These are phyloP conservation scores for Anneissia japonica DNA, from an alignment of 35 echinoderm and acorn worm genomes.

Conservation along the genomic window DNA sequence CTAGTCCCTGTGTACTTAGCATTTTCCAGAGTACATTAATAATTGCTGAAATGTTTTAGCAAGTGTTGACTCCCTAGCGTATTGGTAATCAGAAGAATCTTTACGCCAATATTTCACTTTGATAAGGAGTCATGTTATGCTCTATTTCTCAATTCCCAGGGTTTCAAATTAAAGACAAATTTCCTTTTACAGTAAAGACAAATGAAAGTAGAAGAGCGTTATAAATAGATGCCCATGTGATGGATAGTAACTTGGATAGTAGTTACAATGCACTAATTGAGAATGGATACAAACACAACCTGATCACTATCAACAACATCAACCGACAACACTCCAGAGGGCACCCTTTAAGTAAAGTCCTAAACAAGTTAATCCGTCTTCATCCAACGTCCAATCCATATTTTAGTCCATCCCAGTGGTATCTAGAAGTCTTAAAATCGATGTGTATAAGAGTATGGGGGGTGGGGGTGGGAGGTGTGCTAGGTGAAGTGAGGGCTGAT, in stretches of 20 bases:
- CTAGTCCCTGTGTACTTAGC: background rate
- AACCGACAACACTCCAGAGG: background rate
- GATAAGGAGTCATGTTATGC: background rate
- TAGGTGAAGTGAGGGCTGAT: background rate
- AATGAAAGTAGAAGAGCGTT: background rate
- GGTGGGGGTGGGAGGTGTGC: background rate
- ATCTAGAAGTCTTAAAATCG: background rate
- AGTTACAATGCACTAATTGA: too few species aligned
- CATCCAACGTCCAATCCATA: too few species aligned
- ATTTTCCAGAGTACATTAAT: background rate
- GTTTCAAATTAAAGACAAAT: background rate
- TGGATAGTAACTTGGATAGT: too few species aligned
- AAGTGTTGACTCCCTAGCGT: background rate
- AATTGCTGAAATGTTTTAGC: background rate
- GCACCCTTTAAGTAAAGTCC: background rate
- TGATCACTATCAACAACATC: background rate
- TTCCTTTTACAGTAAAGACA: background rate
- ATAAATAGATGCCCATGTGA: too few species aligned
- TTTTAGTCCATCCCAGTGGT: too few species aligned
- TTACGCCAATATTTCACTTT: background rate
- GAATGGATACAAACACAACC: background rate
- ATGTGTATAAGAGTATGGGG: background rate
- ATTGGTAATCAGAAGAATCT: background rate
- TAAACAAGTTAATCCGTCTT: too few species aligned
- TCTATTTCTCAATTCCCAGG: background rate